phyloP scores from a whole-genome alignment of 1,140 invertebrate species.

The Belonocnema kinseyi region DNA sequence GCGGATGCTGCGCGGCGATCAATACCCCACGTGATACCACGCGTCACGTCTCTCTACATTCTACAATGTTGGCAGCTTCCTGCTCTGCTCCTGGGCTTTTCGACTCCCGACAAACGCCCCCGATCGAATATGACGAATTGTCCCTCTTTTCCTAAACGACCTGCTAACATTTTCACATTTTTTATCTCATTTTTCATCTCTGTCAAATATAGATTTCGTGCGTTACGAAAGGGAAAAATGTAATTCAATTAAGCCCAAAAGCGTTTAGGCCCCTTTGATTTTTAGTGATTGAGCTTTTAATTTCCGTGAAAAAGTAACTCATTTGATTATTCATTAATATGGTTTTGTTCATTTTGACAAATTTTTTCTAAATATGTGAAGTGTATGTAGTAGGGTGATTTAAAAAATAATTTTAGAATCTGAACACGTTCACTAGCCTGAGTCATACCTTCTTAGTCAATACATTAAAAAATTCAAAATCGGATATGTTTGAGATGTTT shows the following conservation, averaged over 20 bases:
- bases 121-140: conserved; percentile 27
- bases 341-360: too few relatives aligned
- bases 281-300: too few relatives aligned
- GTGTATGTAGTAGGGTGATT: too few relatives aligned
- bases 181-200: conserved; percentile 24
- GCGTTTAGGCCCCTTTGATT: too few relatives aligned
- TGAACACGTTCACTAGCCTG: too few relatives aligned
- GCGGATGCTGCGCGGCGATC: conserved; percentile 70
- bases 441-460: too few relatives aligned
- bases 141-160: conserved; percentile 14
- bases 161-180: conserved; percentile 31
- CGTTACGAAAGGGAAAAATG: background rate
- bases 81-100: conserved; percentile 42
- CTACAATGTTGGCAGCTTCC: conserved; percentile 51
- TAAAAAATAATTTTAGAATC: too few relatives aligned
- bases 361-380: too few relatives aligned
- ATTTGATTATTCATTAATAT: too few relatives aligned
- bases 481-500: too few relatives aligned
- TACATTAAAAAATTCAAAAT: too few relatives aligned
- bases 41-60: conserved; percentile 61
- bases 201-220: conserved; percentile 1
- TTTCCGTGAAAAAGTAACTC: too few relatives aligned
- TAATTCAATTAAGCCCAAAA: conserved; percentile 3
- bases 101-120: conserved; percentile 26
- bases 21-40: conserved; percentile 70